Evolutionary conservation across 2,113 vertebrate genomes (phyloP).

Genomic region (Grus americana): DNA sequence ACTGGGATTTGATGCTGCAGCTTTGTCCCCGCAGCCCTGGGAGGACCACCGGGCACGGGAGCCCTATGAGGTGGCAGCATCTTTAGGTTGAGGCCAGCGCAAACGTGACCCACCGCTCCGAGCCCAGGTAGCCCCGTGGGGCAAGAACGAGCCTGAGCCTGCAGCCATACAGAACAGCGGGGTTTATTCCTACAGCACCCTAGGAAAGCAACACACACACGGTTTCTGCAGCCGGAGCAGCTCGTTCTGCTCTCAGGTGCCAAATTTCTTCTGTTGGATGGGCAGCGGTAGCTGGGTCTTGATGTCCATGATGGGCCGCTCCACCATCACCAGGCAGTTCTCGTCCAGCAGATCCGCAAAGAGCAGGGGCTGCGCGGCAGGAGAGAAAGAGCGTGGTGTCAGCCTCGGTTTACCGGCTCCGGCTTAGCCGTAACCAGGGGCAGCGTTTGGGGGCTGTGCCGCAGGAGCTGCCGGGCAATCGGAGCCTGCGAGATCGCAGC

Average conservation of each 20-base stretch:
- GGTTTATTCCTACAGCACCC: constrained; percentile 52
- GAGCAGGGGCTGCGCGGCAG: constrained; percentile 79
- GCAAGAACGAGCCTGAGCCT: background rate
- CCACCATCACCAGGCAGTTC: constrained; percentile 87
- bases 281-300: constrained; percentile 86
- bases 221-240: background rate
- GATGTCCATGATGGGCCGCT: constrained; percentile 89
- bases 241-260: constrained; percentile 78
- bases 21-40: too few species aligned
- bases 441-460: too few species aligned
- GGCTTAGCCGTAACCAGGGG: background rate
- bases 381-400: background rate
- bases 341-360: constrained; percentile 84
- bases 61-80: rapidly evolving
- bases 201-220: background rate
- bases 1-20: too few species aligned
- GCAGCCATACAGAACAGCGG: background rate
- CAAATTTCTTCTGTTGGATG: constrained; percentile 92
- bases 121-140: rapidly evolving
- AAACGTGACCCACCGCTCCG: background rate
- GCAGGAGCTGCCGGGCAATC: background rate
- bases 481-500: rapidly evolving
- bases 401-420: background rate
- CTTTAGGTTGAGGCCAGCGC: background rate
- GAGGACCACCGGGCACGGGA: too few species aligned